Evolutionary conservation across 2,113 vertebrate species (phyloP), one percentile per base, ranked within the genome.

Genomic region (Tapirus terrestris): DNA sequence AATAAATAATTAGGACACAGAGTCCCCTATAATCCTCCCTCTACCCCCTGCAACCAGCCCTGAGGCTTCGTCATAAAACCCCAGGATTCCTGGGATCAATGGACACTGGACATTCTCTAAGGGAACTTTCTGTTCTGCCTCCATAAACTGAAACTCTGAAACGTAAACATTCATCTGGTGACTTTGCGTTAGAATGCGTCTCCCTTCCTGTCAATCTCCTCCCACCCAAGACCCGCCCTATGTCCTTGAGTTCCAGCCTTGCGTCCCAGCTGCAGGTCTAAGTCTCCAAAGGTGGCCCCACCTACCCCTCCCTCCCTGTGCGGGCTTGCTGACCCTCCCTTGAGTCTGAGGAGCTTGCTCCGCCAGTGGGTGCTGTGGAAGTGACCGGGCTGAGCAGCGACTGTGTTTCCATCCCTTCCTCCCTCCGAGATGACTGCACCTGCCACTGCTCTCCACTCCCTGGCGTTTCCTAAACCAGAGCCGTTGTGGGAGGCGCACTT

Each of bases 281-380:
- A 63, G 8, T 25, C 84, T 77, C 53, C 56, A 5, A 33, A 60
- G 31, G 51, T 10, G 23, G 33, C 60, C 2, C 2, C 12, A 8
- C 48, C 25, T 0, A 14, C 11, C 5, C 43, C 20, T 7, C 33
- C 31, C 12, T 43, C 29, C 17, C 9, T 29, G 9, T n/a, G 11
- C 6, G 11, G 2, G 1, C 11, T 12, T 53, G 51, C 51, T 53
- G 51, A 39, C 14, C 48, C 20, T 3, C 2, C 56, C 56, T 36
- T 3, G 10, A 8, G 21, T n/a, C 27, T 4, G 7, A 29, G 8
- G 1, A 10, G 14, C 65, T 65, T 0, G 0, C 45, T 23, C 1
- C 1, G n/a, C 45, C 10, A 0, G 39, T 82, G 36, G 51, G 17
- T 45, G 1, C 3, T n/a, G 13, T 53, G 5, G 11, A 39, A 17